Evolutionary conservation across 1,140 invertebrate species (phyloP), one percentile per base, ranked within the genome.

Genomic region (Lordiphosa mommai): DNA sequence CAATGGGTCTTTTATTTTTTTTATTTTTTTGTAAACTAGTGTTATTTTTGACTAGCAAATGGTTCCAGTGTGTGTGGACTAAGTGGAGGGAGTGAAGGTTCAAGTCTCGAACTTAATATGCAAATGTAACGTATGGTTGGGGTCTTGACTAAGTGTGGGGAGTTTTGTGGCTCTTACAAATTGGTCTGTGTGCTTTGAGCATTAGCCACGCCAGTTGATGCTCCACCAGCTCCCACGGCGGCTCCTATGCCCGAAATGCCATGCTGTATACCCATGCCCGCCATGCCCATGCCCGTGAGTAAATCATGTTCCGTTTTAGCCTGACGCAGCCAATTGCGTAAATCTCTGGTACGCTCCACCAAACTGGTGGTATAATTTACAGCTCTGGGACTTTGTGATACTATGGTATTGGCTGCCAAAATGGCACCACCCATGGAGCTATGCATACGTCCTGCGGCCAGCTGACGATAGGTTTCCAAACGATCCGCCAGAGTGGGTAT

Each of bases 271-370:
- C 69, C 56, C 52, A 77, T 66, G 8, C 66, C 65, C 1, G 23
- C 23, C 23, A 27, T 43, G 4, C 69, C 56, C 52, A 77, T 66
- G 7, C 66, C 65, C 0, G 61, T 63, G 3, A 88, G 50, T 7
- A 88, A 17, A 5, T 88, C 87, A 10, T 88, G 87, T 43, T 88
- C 87, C 10, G 71, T 88, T 48, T 88, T 88, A 0, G 87, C 87
- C 55, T 88, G 87, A 1, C 79, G 60, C 33, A 94, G 68, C 93
- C 93, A 93, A 68, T 93, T 92, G 46, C 93, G 90, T 17, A 93
- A 86, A 60, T 93, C 93, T 41, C 92, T 88, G 0, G 93, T 93
- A 30, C 92, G 89, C 68, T 94, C 93, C 33, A 92, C 92, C 14
- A 94, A 72, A 32, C 92, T 93, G 2, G 92, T 90, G 10, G 90